A percentile compares a stretch with the other conserved stretches of the same genome.
Evolutionary conservation across 1,140 invertebrate species (phyloP).

Genomic region (Gyrodactylus salaris): DNA sequence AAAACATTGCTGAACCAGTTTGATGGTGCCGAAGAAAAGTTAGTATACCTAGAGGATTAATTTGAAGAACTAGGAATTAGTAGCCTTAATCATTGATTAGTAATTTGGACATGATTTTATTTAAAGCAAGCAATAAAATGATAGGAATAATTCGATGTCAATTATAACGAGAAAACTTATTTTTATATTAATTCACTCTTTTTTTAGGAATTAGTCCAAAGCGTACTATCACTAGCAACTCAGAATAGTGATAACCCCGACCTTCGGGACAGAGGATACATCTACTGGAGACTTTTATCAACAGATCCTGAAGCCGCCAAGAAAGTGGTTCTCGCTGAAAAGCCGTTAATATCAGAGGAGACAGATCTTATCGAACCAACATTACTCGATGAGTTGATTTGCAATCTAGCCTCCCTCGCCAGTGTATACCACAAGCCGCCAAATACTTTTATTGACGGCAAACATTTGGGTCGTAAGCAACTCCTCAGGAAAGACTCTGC

Average conservation of each 20-base stretch:
- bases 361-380: constrained; percentile 91
- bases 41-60: too few relatives aligned
- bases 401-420: constrained; percentile 85
- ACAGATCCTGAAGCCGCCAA: constrained; percentile 93
- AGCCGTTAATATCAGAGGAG: constrained; percentile 92
- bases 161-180: too few relatives aligned
- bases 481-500: constrained; percentile 5
- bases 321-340: constrained; percentile 81
- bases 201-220: constrained; percentile 29
- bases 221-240: constrained; percentile 36
- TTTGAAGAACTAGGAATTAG: too few relatives aligned
- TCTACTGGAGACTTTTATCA: constrained; percentile 88
- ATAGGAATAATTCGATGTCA: too few relatives aligned
- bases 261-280: constrained; percentile 82
- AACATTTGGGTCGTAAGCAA: not conserved
- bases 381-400: constrained; percentile 79
- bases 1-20: too few relatives aligned
- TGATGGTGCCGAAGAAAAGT: too few relatives aligned
- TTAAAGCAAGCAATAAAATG: too few relatives aligned
- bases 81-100: too few relatives aligned
- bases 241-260: constrained; percentile 94
- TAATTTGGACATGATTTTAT: too few relatives aligned
- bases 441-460: constrained; percentile 76
- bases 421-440: constrained; percentile 98
- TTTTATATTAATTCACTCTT: too few relatives aligned